Evolutionary conservation across 2,113 vertebrate genomes (phyloP).

Genomic region (Cololabis saira): DNA sequence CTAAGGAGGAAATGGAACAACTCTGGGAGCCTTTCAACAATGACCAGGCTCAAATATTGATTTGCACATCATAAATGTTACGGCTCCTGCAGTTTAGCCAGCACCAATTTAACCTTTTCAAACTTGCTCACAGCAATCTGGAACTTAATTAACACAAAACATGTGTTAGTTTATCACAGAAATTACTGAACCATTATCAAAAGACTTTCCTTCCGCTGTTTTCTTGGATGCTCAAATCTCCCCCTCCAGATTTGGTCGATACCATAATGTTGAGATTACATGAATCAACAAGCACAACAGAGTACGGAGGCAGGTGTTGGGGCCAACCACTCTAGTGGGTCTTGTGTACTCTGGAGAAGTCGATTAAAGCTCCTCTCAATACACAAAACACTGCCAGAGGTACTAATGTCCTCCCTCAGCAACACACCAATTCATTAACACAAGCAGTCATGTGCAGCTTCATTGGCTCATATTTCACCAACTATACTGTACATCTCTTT

Average conservation of each 20-base stretch:
- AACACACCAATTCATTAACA: slow-evolving; percentile 54
- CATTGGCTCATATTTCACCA: slow-evolving; percentile 46
- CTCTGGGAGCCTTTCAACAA: neutral
- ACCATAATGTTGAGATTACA: slow-evolving; percentile 48
- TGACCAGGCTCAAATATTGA: neutral
- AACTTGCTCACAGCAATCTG: slow-evolving; percentile 50
- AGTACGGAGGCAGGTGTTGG: slow-evolving; percentile 43
- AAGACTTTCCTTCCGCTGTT: slow-evolving; percentile 17
- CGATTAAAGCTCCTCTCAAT: slow-evolving; percentile 37
- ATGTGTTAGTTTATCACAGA: slow-evolving; percentile 58
- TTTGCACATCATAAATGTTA: neutral
- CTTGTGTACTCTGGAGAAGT: slow-evolving; percentile 34
- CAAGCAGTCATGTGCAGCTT: slow-evolving; percentile 5
- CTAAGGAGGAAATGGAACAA: neutral
- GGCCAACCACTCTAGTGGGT: slow-evolving; percentile 45
- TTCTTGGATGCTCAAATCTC: slow-evolving; percentile 31
- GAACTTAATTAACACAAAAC: slow-evolving; percentile 56
- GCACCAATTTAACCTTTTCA: slow-evolving; percentile 53
- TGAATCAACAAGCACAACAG: slow-evolving; percentile 52
- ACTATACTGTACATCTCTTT: slow-evolving; percentile 4
- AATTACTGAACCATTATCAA: slow-evolving; percentile 54
- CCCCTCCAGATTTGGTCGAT: slow-evolving; percentile 37
- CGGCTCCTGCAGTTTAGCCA: slow-evolving; percentile 15
- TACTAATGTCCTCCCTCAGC: slow-evolving; percentile 38
- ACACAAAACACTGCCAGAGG: slow-evolving; percentile 39